Evolutionary conservation across 2,797 vertebrate species (phyloP), one percentile per base, ranked within the genome.

Genomic region (Coregonus sp.): DNA sequence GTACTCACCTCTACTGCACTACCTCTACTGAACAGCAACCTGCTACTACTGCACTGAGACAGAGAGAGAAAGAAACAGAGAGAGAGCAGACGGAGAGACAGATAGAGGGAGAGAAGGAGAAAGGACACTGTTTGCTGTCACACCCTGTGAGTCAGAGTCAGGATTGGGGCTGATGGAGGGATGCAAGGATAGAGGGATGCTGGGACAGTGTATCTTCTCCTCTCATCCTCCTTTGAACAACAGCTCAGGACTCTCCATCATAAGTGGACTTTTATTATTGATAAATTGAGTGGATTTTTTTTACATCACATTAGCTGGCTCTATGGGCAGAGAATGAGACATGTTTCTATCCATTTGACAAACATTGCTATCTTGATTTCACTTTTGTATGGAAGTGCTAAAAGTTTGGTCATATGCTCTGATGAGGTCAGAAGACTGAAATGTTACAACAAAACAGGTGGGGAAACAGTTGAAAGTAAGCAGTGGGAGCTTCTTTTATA

Each of bases 1-100:
- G 69, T 82, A 15, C 5, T 86, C 31, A 78, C 52, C 11, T 81
- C 82, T 50, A 63, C 61, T 11, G 4, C 71, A 3, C 1, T 91
- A 80, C 80, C 85, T 50, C 75, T 88, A 14, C 50, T 86, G 50
- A 82, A 85, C 35, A 86, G 79, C 79, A 84, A 82, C 71, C 40
- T 83, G 56, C 72, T 82, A 35, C 79, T 59, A 12, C 25, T 86
- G 59, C 73, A 77, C 54, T 87, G 67, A 90, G 37, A 74, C 56
- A 18, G n/a, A 75, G 40, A 47, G 40, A 0, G 9, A 47, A 9
- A 47, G 9, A 47, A 9, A 47, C 9, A n/a, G 33, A 37, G 11
- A 47, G 70, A 61, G 35, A 59, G 4, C 40, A n/a, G 15, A 16
- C 40, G 16, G 25, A 25, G 25, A 25, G 25, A 40, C 29, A 51